These are phyloP conservation scores for Marmota flaviventris DNA, from an alignment of 2,113 vertebrate species.

Conservation along the genomic window DNA sequence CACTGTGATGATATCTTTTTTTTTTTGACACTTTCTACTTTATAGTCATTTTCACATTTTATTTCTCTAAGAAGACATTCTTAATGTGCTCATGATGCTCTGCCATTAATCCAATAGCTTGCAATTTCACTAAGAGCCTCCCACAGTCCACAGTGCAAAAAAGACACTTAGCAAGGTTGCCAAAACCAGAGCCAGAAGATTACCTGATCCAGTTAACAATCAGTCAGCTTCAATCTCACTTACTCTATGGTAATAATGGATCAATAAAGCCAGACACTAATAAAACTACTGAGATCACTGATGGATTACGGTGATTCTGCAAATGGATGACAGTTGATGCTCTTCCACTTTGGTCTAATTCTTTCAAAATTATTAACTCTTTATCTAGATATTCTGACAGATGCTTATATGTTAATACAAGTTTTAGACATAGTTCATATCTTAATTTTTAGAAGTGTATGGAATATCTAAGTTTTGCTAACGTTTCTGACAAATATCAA, in stretches of 20 bases:
- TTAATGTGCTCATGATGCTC: slow-evolving; percentile 72
- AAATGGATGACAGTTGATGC: slow-evolving; percentile 31
- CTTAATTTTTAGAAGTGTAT: slow-evolving; percentile 41
- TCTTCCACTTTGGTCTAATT: slow-evolving; percentile 64
- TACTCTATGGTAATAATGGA: slow-evolving; percentile 70
- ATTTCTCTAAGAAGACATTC: slow-evolving; percentile 83
- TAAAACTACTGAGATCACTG: slow-evolving; percentile 78
- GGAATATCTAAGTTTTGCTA: neutral
- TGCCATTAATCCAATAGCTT: slow-evolving; percentile 81
- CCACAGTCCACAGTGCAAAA: slow-evolving; percentile 69
- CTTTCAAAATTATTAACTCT: slow-evolving; percentile 62
- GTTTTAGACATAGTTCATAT: neutral
- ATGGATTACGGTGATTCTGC: slow-evolving; percentile 71
- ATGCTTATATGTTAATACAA: slow-evolving; percentile 46
- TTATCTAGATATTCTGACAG: slow-evolving; percentile 33
- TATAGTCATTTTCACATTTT: slow-evolving; percentile 81
- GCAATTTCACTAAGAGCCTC: slow-evolving; percentile 83
- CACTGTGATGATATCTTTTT: neutral
- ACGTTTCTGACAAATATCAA: neutral
- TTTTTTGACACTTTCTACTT: slow-evolving; percentile 71
- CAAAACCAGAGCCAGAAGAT: slow-evolving; percentile 76
- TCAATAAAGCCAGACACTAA: slow-evolving; percentile 76
- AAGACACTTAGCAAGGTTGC: slow-evolving; percentile 80
- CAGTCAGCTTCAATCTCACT: slow-evolving; percentile 75
- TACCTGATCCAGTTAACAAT: slow-evolving; percentile 75